Evolutionary conservation across 2,113 vertebrate species (phyloP), one percentile per base, ranked within the genome.

Genomic region (Gallinago paraguaiae): DNA sequence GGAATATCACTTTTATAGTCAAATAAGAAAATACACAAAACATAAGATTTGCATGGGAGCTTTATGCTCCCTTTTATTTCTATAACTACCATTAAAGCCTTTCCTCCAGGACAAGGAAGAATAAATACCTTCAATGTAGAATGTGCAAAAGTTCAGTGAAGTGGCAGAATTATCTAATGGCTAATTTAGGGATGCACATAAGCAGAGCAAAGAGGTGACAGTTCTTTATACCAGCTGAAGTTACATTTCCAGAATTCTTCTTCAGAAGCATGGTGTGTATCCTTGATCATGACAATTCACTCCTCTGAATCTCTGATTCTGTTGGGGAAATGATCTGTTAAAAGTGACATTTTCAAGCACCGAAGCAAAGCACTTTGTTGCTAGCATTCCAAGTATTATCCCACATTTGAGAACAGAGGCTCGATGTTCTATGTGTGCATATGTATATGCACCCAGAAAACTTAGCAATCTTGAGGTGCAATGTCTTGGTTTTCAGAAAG

Each of bases 151-250:
- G 80, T 84, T 93, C 85, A 94, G 30, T 83, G 76, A 92, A 96
- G 79, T 92, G 85, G 90, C 60, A 95, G 82, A 96, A 93, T 86
- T 94, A 90, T 68, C 87, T 95, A 93, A 96, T 45, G 43, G 77
- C 43, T 96, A 94, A 96, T 90, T 93, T 96, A 78, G 53, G 71
- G 90, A 92, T 63, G 76, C 50, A 82, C 51, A 86, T 90, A 90
- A 88, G 56, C 56, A 86, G 69, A 86, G 72, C 60, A 93, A 81
- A 93, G 48, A 94, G 92, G 90, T 81, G 72, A 68, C 57, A 60
- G 85, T 35, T 90, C 39, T 83, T 88, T 75, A 31, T 33, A 80
- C 20, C n/a, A 86, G 79, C 31, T 91, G 88, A 90, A 88, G 71
- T 27, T 88, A 46, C 48, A 90, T 88, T 91, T 96, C 88, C 88